These are phyloP conservation scores for Phoebastria nigripes DNA, from an alignment of 2,797 vertebrate genomes.

Conservation along the genomic window DNA sequence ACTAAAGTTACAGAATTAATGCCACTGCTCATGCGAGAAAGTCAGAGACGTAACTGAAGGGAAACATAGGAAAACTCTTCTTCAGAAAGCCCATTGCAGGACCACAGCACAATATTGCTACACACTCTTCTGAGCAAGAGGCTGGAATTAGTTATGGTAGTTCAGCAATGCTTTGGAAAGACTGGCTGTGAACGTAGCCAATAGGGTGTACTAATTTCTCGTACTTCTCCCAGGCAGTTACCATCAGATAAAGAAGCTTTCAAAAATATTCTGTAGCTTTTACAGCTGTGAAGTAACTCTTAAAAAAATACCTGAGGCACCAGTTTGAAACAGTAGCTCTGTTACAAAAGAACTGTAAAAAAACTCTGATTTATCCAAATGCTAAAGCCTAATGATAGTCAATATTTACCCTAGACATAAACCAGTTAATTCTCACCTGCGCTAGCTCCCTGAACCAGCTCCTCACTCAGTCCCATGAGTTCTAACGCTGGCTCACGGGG, in stretches of 20 bases:
- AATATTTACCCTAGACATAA: background rate
- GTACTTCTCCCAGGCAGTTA: background rate
- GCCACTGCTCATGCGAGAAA: background rate
- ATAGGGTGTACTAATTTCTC: background rate
- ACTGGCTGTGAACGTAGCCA: background rate
- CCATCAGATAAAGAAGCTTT: background rate
- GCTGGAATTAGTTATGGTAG: background rate
- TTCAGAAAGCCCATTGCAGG: background rate
- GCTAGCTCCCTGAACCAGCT: background rate
- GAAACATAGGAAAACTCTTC: background rate
- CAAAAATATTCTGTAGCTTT: background rate
- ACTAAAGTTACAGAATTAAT: background rate
- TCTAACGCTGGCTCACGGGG: fast-evolving
- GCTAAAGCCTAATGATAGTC: background rate
- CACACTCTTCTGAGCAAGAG: background rate
- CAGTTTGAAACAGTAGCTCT: background rate
- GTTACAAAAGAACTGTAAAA: background rate
- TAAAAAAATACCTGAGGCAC: background rate
- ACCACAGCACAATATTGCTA: background rate
- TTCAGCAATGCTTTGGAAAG: background rate
- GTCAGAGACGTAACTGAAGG: background rate
- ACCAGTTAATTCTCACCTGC: background rate
- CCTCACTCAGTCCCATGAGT: background rate
- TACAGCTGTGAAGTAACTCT: background rate
- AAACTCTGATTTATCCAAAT: background rate